Base-by-base conservation (phyloP, 2,113 vertebrate genomes). In the Scomber scombrus region DNA sequence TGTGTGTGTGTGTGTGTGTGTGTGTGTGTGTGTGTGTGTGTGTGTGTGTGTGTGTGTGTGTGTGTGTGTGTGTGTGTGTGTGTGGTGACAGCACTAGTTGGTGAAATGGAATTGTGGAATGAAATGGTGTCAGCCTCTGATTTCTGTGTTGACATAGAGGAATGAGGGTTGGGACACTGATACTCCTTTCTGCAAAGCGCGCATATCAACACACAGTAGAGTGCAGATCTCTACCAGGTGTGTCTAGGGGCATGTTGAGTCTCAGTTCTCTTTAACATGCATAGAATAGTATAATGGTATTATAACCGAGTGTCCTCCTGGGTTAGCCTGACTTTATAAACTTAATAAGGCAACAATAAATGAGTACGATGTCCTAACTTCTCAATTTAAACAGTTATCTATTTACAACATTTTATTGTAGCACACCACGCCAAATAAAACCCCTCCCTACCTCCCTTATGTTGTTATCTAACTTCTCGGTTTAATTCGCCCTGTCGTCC, bases 21-120 rank as follows among this genome's bases (percentile, higher is more conserved):
- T 26, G 61, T 23, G 40, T 19, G 40, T 18, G 61, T 52, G 13
- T 5, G 11, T 71, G 40, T 34, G 46, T 77, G 62, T 80, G 19
- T 76, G 31, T 34, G 31, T 34, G 31, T 34, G 13, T 18, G 18
- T 54, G 18, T 29, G n/a, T 73, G 46, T 62, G 50, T 18, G 18
- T 54, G 18, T 29, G n/a, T 73, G 46, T 62, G 50, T 52, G 13
- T 5, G 11, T 71, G 40, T 34, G 46, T 77, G 58, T 78, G 21
- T 76, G 69, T 78, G 76, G 85, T 89, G 82, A 84, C 84, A 83
- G 5, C 62, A 62, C 61, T 70, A 72, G 56, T 86, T 91, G 67
- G 58, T 73, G 40, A 79, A 88, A 71, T 80, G 56, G 76, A 86
- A 85, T 89, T 90, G 69, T 54, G 51, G 77, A 82, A n/a, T n/a